A percentile compares a stretch with the other conserved stretches of the same genome.
phyloP scores from a whole-genome alignment of 1,140 invertebrate species.

The Heliconius melpomene region DNA sequence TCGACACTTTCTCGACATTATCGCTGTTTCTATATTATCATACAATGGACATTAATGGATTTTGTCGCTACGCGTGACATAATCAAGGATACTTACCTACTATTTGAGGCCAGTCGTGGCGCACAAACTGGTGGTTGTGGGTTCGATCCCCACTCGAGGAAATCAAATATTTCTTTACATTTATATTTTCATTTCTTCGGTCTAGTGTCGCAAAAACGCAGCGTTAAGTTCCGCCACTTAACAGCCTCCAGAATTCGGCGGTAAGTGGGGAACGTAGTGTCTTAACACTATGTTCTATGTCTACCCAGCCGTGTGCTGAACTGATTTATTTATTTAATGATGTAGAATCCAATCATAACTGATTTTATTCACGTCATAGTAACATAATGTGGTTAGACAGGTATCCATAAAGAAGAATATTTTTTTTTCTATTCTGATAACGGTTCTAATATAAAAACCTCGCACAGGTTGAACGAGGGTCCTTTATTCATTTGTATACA shows the following conservation, averaged over 20 bases:
- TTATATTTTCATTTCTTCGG: too few relatives aligned
- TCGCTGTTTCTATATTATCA: constrained; percentile 54
- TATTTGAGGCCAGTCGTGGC: too few relatives aligned
- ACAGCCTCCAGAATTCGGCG: too few relatives aligned
- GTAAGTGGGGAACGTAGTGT: too few relatives aligned
- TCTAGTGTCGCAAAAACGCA: too few relatives aligned
- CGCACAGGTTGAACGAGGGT: background rate
- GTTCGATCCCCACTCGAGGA: too few relatives aligned
- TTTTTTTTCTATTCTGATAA: constrained; percentile 5
- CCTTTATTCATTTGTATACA: constrained; percentile 39
- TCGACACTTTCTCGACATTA: constrained; percentile 65
- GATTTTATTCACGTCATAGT: background rate
- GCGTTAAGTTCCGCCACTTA: too few relatives aligned
- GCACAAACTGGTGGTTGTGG: too few relatives aligned
- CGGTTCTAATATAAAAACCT: constrained; percentile 27
- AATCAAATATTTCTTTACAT: too few relatives aligned
- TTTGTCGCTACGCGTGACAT: constrained; percentile 26
- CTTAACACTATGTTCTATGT: too few relatives aligned
- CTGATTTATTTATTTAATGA: background rate
- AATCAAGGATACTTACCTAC: background rate
- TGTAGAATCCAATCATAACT: background rate
- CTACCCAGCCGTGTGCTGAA: too few relatives aligned
- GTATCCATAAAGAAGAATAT: background rate
- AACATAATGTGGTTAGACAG: background rate
- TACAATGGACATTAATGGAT: constrained; percentile 60